A percentile compares a stretch with the other conserved stretches of the same genome.
These are phyloP conservation scores for Bruchidius siliquastri DNA, from an alignment of 2,888 invertebrate species.

Conservation along the genomic window DNA sequence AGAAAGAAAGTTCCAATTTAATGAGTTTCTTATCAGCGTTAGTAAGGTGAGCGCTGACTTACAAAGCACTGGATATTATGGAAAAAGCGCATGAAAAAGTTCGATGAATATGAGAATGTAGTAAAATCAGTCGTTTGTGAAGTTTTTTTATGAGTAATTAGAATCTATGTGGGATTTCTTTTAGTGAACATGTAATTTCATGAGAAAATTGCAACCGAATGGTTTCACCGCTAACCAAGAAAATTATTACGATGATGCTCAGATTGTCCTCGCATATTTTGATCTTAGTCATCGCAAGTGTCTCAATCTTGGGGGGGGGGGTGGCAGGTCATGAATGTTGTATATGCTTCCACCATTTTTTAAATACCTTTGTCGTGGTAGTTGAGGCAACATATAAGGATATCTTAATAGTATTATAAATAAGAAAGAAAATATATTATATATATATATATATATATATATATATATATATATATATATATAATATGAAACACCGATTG, in stretches of 20 bases:
- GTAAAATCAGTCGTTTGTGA: not conserved
- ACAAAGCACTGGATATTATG: not conserved
- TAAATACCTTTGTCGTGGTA: no score
- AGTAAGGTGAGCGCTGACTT: not conserved
- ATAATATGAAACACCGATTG: no score
- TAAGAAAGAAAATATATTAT: no score
- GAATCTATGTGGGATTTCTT: not conserved
- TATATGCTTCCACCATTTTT: no score
- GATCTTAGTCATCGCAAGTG: no score
- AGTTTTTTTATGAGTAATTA: not conserved
- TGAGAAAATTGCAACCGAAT: not conserved
- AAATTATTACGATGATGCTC: not conserved
- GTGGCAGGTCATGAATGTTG: no score
- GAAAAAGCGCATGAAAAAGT: not conserved
- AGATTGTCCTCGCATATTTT: no score
- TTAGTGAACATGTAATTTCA: not conserved
- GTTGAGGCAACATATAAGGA: no score
- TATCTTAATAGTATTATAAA: no score
- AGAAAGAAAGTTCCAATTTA: not conserved
- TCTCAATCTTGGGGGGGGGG: no score
- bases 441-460: no score
- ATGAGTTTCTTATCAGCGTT: not conserved
- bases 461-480: no score
- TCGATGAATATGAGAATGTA: not conserved
- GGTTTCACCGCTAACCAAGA: not conserved